These are phyloP conservation scores for Chlorodrepanis virens DNA, from an alignment of 2,113 vertebrate species.

Conservation along the genomic window DNA sequence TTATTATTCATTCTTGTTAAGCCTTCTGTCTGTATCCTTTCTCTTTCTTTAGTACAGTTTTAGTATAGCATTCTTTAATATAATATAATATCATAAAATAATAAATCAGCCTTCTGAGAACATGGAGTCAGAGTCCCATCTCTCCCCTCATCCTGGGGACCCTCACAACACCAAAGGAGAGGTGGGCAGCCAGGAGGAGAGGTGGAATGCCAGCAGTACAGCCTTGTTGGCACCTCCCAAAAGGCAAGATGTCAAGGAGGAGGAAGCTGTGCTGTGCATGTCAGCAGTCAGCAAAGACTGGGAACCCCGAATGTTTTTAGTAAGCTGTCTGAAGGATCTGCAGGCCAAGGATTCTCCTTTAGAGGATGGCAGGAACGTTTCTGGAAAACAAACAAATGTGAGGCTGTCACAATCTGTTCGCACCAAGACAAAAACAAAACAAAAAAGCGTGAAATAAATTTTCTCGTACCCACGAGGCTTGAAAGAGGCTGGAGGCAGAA, in stretches of 20 bases:
- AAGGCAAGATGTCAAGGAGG: not conserved
- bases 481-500: not conserved
- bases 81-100: too few relatives aligned
- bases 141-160: too few relatives aligned
- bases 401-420: not conserved
- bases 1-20: too few relatives aligned
- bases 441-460: not conserved
- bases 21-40: too few relatives aligned
- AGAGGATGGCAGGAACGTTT: not conserved
- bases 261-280: not conserved
- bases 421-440: not conserved
- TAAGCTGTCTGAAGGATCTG: not conserved
- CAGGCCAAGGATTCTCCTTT: not conserved
- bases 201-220: not conserved
- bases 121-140: too few relatives aligned
- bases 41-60: too few relatives aligned
- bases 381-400: not conserved
- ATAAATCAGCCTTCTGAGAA: too few relatives aligned
- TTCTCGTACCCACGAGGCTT: not conserved
- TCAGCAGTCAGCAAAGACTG: not conserved
- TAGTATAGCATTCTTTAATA: too few relatives aligned
- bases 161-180: not conserved
- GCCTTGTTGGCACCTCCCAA: not conserved
- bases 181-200: not conserved
- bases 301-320: not conserved